Percentiles rank a stretch among this genome's conserved stretches.
phyloP scores from a whole-genome alignment of 2,888 invertebrate species.

The Amiota mariae region DNA sequence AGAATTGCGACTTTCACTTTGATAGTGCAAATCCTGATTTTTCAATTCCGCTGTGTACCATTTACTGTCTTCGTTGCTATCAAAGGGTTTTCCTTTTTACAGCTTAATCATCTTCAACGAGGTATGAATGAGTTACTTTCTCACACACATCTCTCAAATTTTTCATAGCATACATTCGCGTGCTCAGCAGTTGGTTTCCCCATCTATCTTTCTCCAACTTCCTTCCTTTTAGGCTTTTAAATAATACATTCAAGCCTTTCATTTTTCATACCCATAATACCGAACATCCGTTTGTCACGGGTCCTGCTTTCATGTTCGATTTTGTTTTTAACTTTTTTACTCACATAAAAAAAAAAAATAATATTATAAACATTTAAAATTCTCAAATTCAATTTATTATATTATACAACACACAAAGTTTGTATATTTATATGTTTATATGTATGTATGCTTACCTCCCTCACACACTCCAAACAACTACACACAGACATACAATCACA shows the following conservation, averaged over 20 bases:
- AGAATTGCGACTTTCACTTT: slow-evolving; percentile 3
- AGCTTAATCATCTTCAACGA: too few relatives aligned
- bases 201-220: not conserved
- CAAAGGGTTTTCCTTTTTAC: too few relatives aligned
- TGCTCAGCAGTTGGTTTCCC: not conserved
- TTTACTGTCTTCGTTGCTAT: too few relatives aligned
- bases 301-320: slow-evolving; percentile 2
- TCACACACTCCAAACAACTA: too few relatives aligned
- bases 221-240: not conserved
- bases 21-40: slow-evolving; percentile 5
- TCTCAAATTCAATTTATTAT: slow-evolving; percentile 65
- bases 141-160: slow-evolving; percentile 16
- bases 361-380: slow-evolving; percentile 64
- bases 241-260: not conserved
- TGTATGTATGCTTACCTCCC: too few relatives aligned
- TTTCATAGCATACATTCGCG: slow-evolving; percentile 26
- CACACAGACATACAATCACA: too few relatives aligned
- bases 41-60: not conserved
- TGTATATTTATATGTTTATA: too few relatives aligned
- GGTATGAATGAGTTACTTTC: not conserved
- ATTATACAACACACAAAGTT: slow-evolving; percentile 32
- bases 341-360: slow-evolving; percentile 65
- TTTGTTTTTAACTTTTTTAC: slow-evolving; percentile 42
- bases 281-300: not conserved
- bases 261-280: not conserved